Percentiles rank a stretch among this genome's conserved stretches.
Evolutionary conservation across 2,888 invertebrate genomes (phyloP).

Genomic region (Caenorhabditis auriculariae): DNA sequence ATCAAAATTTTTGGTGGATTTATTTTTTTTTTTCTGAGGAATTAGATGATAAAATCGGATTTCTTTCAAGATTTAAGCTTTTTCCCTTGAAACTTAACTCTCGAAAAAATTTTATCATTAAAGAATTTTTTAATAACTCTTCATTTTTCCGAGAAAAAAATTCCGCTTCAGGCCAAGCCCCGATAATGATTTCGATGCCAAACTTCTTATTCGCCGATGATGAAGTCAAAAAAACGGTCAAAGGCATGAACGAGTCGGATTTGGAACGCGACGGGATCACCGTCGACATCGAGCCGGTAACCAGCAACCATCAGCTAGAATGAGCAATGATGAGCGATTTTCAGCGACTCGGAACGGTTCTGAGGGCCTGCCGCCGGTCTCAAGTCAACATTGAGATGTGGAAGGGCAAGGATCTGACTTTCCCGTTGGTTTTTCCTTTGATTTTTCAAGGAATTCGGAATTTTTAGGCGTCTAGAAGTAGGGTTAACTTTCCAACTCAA

Average conservation of each 20-base stretch:
- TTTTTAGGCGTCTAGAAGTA: too few relatives aligned
- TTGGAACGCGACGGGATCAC: conserved; percentile 48
- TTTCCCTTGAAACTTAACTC: too few relatives aligned
- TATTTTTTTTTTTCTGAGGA: too few relatives aligned
- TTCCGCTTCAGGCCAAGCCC: conserved; percentile 55
- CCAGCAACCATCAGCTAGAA: background rate
- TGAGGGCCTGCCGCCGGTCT: conserved; percentile 38
- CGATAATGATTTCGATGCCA: conserved; percentile 57
- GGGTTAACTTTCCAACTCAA: too few relatives aligned
- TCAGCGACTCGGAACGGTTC: conserved; percentile 41
- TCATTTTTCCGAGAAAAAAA: too few relatives aligned
- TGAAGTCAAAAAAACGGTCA: conserved; percentile 39
- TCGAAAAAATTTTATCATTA: too few relatives aligned
- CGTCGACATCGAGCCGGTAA: conserved; percentile 59
- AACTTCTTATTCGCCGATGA: conserved; percentile 56
- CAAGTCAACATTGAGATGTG: conserved; percentile 58
- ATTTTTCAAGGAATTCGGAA: too few relatives aligned
- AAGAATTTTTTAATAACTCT: too few relatives aligned
- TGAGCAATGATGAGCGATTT: too few relatives aligned
- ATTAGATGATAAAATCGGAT: too few relatives aligned
- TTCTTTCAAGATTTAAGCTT: background rate
- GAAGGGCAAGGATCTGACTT: conserved; percentile 54
- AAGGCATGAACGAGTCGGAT: conserved; percentile 48
- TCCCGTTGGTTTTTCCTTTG: conserved; percentile 48
- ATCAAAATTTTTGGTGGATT: too few relatives aligned